Evolutionary conservation across 1,140 invertebrate species (phyloP), one percentile per base, ranked within the genome.

Genomic region (Eulimnadia texana): DNA sequence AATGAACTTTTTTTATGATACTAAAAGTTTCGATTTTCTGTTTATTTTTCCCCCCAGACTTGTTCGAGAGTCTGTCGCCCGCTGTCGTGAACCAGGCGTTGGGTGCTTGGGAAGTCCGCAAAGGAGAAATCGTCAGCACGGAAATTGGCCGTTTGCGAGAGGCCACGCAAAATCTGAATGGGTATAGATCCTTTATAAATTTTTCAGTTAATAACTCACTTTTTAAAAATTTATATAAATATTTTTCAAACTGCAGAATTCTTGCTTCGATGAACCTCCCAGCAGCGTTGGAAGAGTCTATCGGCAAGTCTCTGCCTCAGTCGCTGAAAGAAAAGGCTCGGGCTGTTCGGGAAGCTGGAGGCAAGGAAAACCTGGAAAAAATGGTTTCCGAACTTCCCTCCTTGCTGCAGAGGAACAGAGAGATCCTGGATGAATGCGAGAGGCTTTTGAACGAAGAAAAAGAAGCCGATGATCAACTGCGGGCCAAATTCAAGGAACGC

Each of bases 181-280:
- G 83, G 85, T 88, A 74, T 69, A 63, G 42, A n/a, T n/a, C n/a
- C 42, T 0, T 50, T 55, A 20, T 24, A 20, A 16, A 59, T 59
- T 49, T n/a, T 19, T 10, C 16, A 49, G 27, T 3, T 20, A n/a
- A n/a, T n/a, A 42, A 9, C 33, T 42, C 33, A 6, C 33, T 42
- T n/a, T n/a, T n/a, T n/a, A n/a, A n/a, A n/a, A n/a, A n/a, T n/a
- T n/a, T n/a, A n/a, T n/a, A n/a, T n/a, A n/a, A n/a, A n/a, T n/a
- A n/a, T n/a, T 42, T 42, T 6, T 6, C 33, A 9, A 42, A 6
- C 16, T 42, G 62, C 71, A 89, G 86, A 66, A 81, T 95, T 33
- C 74, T 98, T 66, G 88, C 93, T 2, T 95, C 90, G 58, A 77
- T 99, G 54, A 98, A 98, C 78, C 79, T 99, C 64, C 96, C 97